phyloP scores from a whole-genome alignment of 37 sponge, comb jelly and placozoan species.

The Hexactinellida sp. region DNA sequence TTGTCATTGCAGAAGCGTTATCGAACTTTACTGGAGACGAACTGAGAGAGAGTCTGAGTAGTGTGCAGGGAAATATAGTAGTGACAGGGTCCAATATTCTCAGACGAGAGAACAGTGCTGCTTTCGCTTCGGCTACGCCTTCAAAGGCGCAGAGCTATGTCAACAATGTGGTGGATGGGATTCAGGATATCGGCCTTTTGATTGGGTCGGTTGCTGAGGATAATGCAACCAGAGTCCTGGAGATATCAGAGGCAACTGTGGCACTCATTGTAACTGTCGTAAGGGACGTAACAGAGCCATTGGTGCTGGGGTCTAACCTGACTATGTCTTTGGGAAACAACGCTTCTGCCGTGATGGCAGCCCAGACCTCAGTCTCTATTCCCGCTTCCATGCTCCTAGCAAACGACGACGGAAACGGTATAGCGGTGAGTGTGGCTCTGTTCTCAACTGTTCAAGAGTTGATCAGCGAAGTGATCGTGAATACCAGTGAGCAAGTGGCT shows the following conservation, averaged over 20 bases:
- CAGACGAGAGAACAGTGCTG: neutral
- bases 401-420: neutral
- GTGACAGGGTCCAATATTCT: neutral
- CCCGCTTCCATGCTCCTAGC: neutral
- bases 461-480: neutral
- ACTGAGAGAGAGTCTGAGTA: neutral
- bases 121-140: neutral
- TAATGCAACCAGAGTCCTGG: neutral
- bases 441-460: neutral
- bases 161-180: neutral
- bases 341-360: neutral
- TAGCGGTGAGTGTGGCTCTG: constrained; percentile 8
- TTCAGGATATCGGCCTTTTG: neutral
- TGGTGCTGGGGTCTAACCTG: neutral
- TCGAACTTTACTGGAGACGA: neutral
- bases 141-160: neutral
- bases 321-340: neutral
- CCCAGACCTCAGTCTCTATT: neutral
- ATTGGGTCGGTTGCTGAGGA: neutral
- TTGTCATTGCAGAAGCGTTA: neutral
- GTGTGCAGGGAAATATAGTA: neutral
- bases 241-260: neutral
- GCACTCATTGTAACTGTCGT: neutral
- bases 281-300: neutral
- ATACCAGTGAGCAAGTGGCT: neutral